Percentiles rank a stretch among this genome's conserved stretches.
Conservation (phyloP, 2,113 vertebrate species). For the Gavialis gangeticus region DNA sequence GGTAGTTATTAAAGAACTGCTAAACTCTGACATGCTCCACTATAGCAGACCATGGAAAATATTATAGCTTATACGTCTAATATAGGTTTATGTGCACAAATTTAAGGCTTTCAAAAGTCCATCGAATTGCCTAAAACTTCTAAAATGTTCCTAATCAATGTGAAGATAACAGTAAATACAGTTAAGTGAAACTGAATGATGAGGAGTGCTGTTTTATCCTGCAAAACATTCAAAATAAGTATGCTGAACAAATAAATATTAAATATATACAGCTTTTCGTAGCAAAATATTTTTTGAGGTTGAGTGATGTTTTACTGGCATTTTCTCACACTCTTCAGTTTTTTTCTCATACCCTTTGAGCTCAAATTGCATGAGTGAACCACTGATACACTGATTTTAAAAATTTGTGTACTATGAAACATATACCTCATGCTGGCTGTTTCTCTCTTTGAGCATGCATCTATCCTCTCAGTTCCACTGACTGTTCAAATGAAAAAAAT, state of each 20-base stretch:
- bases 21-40: not conserved
- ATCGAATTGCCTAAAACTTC: not conserved
- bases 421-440: not conserved
- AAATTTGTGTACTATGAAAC: rapidly evolving
- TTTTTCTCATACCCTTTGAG: not conserved
- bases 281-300: not conserved
- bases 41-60: not conserved
- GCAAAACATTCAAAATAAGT: not conserved
- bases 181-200: not conserved
- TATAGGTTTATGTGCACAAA: not conserved
- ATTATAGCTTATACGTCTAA: not conserved
- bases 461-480: rapidly evolving
- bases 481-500: not conserved
- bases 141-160: not conserved
- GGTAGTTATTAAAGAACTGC: not conserved
- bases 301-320: not conserved
- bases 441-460: not conserved
- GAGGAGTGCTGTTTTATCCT: not conserved
- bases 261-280: not conserved
- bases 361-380: not conserved
- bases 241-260: rapidly evolving
- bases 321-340: not conserved
- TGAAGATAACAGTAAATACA: not conserved
- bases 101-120: not conserved
- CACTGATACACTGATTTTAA: rapidly evolving